Evolutionary conservation across 1,140 invertebrate genomes (phyloP), one percentile per base, ranked within the genome.

Genomic region (Oscheius sp.): DNA sequence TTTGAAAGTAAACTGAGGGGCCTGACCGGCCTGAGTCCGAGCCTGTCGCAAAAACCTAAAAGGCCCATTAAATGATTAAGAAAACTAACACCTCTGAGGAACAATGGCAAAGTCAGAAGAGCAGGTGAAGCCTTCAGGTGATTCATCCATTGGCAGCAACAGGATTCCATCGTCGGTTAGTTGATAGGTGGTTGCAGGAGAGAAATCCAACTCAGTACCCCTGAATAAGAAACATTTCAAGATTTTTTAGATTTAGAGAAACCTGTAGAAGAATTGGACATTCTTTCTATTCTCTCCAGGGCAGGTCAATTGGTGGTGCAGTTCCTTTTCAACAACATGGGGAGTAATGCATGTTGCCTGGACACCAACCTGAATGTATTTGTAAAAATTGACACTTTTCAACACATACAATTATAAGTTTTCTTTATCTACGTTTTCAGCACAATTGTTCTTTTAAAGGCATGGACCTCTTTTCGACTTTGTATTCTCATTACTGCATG

Each of bases 1-100:
- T 29, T 65, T 77, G 46, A 75, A 80, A n/a, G 82, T 82, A 35
- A 82, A 83, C 28, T 61, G 77, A 29, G 80, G 80, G 1, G 55
- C 35, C 15, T 71, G 32, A 7, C 61, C 61, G 18, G 32, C 1
- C 31, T 13, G 4, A 13, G 32, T 13, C 18, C 1, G 31, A 13
- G 36, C 32, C 1, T 63, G 61, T 32, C 36, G 31, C 61, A 38
- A 34, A 34, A 63, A 34, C 20, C 18, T 45, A 0, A 45, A 45
- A 0, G 18, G 23, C 15, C 23, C 18, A 18, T 15, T 45, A 23
- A 45, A 45, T 45, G 18, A 15, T 45, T 45, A 15, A 45, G 18
- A 23, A 45, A 45, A 0, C 42, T 23, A 18, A 45, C 18, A 45
- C 23, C 36, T 35, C 35, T 63, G 36, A n/a, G 61, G 61, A 34